phyloP scores from a whole-genome alignment of 2,797 vertebrate genomes.

The Coreius guichenoti region DNA sequence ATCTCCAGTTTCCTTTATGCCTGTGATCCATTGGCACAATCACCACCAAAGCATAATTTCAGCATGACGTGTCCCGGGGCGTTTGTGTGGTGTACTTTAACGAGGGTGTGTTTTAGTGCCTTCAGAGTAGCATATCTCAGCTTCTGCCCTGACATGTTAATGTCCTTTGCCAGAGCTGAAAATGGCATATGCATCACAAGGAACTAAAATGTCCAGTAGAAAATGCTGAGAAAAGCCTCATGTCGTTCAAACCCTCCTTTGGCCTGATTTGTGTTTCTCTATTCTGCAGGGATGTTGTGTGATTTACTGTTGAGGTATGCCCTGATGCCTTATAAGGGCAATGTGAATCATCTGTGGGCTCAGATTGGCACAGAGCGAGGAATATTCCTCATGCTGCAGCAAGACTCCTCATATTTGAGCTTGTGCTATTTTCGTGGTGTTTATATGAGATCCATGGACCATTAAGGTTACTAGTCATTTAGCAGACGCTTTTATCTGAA shows the following conservation, averaged over 20 bases:
- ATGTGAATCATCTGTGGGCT: slow-evolving; percentile 64
- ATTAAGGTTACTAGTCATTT: slow-evolving; percentile 8
- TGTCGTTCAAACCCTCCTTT: slow-evolving; percentile 49
- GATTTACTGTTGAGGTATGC: slow-evolving; percentile 61
- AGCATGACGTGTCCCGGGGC: slow-evolving; percentile 45
- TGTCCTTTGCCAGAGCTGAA: slow-evolving; percentile 44
- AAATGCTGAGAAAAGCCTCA: slow-evolving; percentile 27
- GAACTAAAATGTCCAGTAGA: slow-evolving; percentile 7
- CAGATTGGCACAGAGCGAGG: slow-evolving; percentile 69
- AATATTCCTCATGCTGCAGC: slow-evolving; percentile 66
- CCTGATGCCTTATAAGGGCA: slow-evolving; percentile 71
- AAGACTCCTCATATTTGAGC: slow-evolving; percentile 60
- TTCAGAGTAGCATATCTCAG: slow-evolving; percentile 33
- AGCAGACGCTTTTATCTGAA: slow-evolving; percentile 20
- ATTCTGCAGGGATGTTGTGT: slow-evolving; percentile 54
- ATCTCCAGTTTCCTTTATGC: slow-evolving; percentile 32
- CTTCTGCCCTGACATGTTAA: slow-evolving; percentile 58
- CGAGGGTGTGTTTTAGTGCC: slow-evolving; percentile 39
- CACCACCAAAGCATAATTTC: slow-evolving; percentile 52
- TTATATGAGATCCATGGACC: slow-evolving; percentile 32
- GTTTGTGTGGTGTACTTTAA: slow-evolving; percentile 18
- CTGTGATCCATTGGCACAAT: slow-evolving; percentile 53
- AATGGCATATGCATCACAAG: slow-evolving; percentile 14
- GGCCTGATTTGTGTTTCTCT: slow-evolving; percentile 61
- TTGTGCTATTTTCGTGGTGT: slow-evolving; percentile 49